Evolutionary conservation across 1,140 invertebrate species (phyloP).

Genomic region (Temnothorax nylanderi): DNA sequence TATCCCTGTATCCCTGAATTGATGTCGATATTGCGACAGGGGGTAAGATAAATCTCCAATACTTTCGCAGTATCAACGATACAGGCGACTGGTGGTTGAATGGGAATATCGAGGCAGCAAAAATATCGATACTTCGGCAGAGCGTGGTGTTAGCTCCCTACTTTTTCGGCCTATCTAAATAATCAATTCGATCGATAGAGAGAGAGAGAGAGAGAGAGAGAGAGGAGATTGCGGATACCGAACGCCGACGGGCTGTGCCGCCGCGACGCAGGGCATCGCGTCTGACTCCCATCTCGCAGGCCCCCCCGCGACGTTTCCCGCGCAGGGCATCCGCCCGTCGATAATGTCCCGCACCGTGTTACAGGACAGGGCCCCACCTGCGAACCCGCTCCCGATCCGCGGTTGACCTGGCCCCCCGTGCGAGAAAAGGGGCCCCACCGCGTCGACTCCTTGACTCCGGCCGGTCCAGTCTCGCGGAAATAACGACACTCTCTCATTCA

Average conservation of each 20-base stretch:
- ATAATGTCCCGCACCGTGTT: slow-evolving; percentile 75
- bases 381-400: slow-evolving; percentile 45
- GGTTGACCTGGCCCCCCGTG: slow-evolving; percentile 69
- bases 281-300: not conserved
- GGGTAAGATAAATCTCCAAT: not conserved
- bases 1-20: not conserved
- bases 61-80: not conserved
- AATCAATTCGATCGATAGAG: slow-evolving; percentile 16
- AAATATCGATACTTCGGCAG: not conserved
- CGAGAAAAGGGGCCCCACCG: slow-evolving; percentile 40
- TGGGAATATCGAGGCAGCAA: not conserved
- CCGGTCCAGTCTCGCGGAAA: slow-evolving; percentile 82
- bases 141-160: not conserved
- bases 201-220: not conserved
- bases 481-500: slow-evolving; percentile 76
- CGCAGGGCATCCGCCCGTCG: slow-evolving; percentile 79
- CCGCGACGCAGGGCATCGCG: slow-evolving; percentile 13
- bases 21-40: not conserved
- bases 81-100: not conserved
- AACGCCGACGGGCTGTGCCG: not conserved
- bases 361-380: slow-evolving; percentile 68
- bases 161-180: not conserved
- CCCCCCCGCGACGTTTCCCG: slow-evolving; percentile 79
- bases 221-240: slow-evolving; percentile 3
- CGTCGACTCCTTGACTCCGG: slow-evolving; percentile 65